Percentiles rank a stretch among this genome's conserved stretches.
These are phyloP conservation scores for Aquatica leii DNA, from an alignment of 2,888 invertebrate species.

Conservation along the genomic window DNA sequence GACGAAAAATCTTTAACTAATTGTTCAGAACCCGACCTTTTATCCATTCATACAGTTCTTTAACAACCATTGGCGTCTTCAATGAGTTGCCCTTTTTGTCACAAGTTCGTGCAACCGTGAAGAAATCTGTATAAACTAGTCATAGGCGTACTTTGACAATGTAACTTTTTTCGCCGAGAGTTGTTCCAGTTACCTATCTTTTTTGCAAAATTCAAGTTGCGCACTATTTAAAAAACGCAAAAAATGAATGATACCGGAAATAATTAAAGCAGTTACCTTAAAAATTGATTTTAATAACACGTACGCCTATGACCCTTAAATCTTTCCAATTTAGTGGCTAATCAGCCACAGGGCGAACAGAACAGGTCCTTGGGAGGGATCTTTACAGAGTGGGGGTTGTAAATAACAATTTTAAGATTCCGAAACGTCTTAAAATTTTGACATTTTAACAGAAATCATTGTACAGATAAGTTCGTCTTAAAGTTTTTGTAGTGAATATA, in stretches of 20 bases:
- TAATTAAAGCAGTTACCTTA: too few relatives aligned
- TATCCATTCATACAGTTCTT: slow-evolving; percentile 48
- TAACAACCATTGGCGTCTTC: slow-evolving; percentile 48
- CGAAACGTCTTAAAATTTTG: slow-evolving; percentile 9
- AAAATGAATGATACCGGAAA: too few relatives aligned
- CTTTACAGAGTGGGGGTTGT: slow-evolving; percentile 40
- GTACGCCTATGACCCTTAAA: slow-evolving; percentile 11
- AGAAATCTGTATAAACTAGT: slow-evolving; percentile 34
- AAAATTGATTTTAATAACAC: not conserved
- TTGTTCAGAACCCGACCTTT: slow-evolving; percentile 52
- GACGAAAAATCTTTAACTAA: slow-evolving; percentile 59
- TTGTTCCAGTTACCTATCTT: too few relatives aligned
- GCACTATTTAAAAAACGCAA: too few relatives aligned
- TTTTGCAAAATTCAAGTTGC: too few relatives aligned
- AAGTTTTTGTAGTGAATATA: slow-evolving; percentile 6
- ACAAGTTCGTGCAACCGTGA: slow-evolving; percentile 55
- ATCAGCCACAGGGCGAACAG: slow-evolving; percentile 22
- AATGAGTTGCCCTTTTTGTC: slow-evolving; percentile 55
- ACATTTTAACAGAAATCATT: slow-evolving; percentile 1
- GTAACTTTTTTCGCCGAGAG: too few relatives aligned
- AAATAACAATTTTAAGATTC: slow-evolving; percentile 36
- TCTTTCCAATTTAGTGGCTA: slow-evolving; percentile 26
- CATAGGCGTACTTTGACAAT: slow-evolving; percentile 20
- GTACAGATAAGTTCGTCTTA: slow-evolving; percentile 19
- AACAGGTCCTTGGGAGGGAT: slow-evolving; percentile 39